These are phyloP conservation scores for Polydrusus tereticollis DNA, from an alignment of 2,888 invertebrate species.

Conservation along the genomic window DNA sequence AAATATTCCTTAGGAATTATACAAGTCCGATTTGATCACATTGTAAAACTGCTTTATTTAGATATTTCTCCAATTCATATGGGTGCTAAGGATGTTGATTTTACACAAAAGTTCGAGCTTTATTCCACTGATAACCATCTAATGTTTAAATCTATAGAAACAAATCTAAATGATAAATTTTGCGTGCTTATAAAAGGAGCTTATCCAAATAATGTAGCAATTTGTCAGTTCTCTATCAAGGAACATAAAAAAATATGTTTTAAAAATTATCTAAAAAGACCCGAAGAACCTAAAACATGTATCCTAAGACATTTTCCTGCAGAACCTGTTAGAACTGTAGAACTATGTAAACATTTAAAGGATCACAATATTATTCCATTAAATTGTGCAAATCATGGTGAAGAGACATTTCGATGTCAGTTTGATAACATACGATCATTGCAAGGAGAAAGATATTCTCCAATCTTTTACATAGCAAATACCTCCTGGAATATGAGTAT, in stretches of 20 bases:
- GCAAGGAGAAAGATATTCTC: background rate
- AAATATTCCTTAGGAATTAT: background rate
- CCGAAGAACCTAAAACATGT: background rate
- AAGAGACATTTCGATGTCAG: background rate
- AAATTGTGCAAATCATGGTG: background rate
- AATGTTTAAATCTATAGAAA: background rate
- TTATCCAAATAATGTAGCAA: background rate
- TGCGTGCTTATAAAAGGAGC: background rate
- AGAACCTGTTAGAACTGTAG: background rate
- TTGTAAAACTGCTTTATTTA: background rate
- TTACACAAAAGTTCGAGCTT: background rate
- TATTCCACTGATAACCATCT: background rate
- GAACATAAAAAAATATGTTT: background rate
- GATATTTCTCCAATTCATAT: background rate
- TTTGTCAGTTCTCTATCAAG: background rate
- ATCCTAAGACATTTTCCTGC: no score
- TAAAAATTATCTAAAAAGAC: background rate
- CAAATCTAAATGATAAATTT: background rate
- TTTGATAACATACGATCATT: background rate
- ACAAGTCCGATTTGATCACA: background rate
- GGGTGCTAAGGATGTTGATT: background rate
- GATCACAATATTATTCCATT: background rate
- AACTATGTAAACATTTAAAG: no score
- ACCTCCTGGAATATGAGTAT: background rate
- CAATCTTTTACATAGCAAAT: background rate